Base-by-base conservation (phyloP, 1,140 invertebrate species). In the Ips nitidus region DNA sequence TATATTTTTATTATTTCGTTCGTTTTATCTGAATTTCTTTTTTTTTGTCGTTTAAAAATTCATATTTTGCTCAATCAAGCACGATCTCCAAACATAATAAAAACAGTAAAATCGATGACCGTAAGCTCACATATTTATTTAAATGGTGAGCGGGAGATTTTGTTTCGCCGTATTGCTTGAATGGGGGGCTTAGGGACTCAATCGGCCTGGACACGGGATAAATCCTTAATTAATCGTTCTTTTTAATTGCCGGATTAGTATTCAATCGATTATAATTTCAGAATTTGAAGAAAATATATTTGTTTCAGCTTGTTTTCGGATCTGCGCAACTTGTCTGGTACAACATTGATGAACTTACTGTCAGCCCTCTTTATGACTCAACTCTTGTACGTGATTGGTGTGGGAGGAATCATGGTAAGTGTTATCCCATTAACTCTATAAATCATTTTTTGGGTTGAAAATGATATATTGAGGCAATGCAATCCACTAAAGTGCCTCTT, bases 341-440 rank as follows among this genome's bases (percentile, higher is more conserved):
- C 87, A 41, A 86, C 86, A 2, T 77, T 89, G 69, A 87, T 89
- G 86, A 89, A 89, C 80, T 82, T 90, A 58, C 77, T 90, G 74
- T 87, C 88, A 55, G 85, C 87, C 7, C 82, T 89, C 8, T 90
- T 90, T 77, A 87, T 90, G 83, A 83, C 86, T 22, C 88, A 90
- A 77, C 81, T 90, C 39, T 81, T 89, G n/a, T 89, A 87, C 80
- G 87, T 90, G 62, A 82, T 90, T 37, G 88, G 87, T 43, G 87
- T 88, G n/a, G 87, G 87, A 45, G 87, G 87, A 40, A 85, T 89
- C 72, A 84, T 86, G 81, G 87, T 88, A 80, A 83, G 81, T 80
- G 47, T 39, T 53, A 53, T 40, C 6, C 22, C 22, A 37, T 22
- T 22, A 22, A 22, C 22, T 22, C 22, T 22, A 22, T 22, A 22